Conservation (phyloP, 2,888 invertebrate genomes). For the Creontiades dilutus region DNA sequence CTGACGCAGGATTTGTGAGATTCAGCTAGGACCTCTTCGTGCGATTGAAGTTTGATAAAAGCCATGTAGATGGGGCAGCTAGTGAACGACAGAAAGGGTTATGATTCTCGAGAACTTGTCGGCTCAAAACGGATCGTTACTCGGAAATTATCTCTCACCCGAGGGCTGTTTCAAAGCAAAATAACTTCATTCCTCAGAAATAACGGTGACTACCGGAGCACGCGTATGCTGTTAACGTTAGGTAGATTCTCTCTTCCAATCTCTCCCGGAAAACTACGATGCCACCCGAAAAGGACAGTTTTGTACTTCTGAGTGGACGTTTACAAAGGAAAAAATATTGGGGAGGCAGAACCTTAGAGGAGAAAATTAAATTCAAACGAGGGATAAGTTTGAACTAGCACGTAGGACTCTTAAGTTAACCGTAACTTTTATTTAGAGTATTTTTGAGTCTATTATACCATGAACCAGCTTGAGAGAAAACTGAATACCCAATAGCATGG, state of each 20-base stretch:
- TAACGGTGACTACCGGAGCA: not conserved
- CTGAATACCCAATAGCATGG: too few species aligned
- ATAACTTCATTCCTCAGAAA: constrained; percentile 21
- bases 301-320: too few species aligned
- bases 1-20: not conserved
- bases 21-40: not conserved
- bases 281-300: too few species aligned
- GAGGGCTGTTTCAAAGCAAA: not conserved
- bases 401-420: too few species aligned
- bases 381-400: too few species aligned
- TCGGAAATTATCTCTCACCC: not conserved
- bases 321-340: too few species aligned
- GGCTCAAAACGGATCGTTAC: constrained; percentile 11
- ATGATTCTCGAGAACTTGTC: not conserved
- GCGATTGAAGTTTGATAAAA: not conserved
- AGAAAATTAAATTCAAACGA: too few species aligned
- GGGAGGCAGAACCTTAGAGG: too few species aligned
- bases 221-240: not conserved
- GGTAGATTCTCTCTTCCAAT: not conserved
- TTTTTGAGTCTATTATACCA: too few species aligned
- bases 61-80: not conserved
- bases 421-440: too few species aligned
- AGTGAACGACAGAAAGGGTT: constrained; percentile 4
- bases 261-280: not conserved
- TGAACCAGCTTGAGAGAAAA: too few species aligned